These are phyloP conservation scores for Isoperla grammatica DNA, from an alignment of 2,888 invertebrate species.

Conservation along the genomic window DNA sequence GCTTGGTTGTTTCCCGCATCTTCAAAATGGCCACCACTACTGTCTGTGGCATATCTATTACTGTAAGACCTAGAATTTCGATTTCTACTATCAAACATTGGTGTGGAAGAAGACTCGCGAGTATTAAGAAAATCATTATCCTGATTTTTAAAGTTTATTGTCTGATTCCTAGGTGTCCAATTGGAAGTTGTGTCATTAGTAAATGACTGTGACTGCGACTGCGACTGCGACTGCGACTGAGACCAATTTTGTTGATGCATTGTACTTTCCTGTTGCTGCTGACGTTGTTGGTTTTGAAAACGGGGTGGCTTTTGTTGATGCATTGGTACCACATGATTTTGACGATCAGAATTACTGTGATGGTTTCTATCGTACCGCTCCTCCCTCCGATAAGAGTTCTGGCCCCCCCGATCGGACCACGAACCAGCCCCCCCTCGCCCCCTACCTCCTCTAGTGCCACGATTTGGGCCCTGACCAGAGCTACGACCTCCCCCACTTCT, in stretches of 20 bases:
- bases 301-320: conserved; percentile 30
- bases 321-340: neutral
- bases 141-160: neutral
- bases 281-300: conserved; percentile 35
- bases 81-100: conserved; percentile 4
- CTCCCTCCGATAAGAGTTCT: neutral
- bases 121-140: conserved; percentile 4
- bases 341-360: neutral
- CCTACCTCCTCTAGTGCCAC: neutral
- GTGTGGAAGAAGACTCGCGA: neutral
- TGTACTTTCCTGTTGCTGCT: conserved; percentile 28
- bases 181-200: conserved; percentile 6
- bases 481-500: conserved; percentile 19
- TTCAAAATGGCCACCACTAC: neutral
- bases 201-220: too few species aligned
- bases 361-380: conserved; percentile 4
- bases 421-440: neutral
- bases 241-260: conserved; percentile 23
- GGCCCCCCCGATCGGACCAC: neutral
- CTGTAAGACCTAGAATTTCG: neutral
- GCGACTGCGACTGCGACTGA: neutral
- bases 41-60: neutral
- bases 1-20: neutral
- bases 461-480: neutral
- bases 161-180: conserved; percentile 11